Percentiles rank a stretch among this genome's conserved stretches.
phyloP scores from a whole-genome alignment of 2,888 invertebrate species.

The Leucophenga montana region DNA sequence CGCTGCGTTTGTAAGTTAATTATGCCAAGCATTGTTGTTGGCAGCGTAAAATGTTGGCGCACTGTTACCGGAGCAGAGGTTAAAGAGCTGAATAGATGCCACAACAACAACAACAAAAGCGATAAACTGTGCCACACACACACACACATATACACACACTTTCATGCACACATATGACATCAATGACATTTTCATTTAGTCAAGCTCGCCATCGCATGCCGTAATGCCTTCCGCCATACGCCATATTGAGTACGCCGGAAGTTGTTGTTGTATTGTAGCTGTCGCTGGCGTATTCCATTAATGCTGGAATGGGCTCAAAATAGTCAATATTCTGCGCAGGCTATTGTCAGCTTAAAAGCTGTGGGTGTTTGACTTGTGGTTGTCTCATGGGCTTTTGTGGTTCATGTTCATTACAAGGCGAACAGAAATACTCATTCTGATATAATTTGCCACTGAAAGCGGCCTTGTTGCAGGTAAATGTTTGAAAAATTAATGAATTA shows the following conservation, averaged over 20 bases:
- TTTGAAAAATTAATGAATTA: neutral
- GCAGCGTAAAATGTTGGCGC: slow-evolving; percentile 25
- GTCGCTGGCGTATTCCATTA: neutral
- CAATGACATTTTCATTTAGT: slow-evolving; percentile 34
- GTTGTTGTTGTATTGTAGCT: neutral
- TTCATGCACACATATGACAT: neutral
- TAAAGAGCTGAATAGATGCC: slow-evolving; percentile 5
- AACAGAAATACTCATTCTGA: neutral
- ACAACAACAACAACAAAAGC: slow-evolving; percentile 30
- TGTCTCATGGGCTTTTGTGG: slow-evolving; percentile 22
- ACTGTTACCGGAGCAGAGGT: neutral
- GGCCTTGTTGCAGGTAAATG: neutral
- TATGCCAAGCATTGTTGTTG: slow-evolving; percentile 43
- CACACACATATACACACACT: neutral
- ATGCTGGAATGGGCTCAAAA: slow-evolving; percentile 31
- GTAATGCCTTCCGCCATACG: no score
- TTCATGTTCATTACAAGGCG: slow-evolving; percentile 8
- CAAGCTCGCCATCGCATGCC: slow-evolving; percentile 4
- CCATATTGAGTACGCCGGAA: no score
- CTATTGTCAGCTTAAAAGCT: slow-evolving; percentile 36
- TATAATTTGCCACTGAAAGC: neutral
- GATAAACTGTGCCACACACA: slow-evolving; percentile 25
- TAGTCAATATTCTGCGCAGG: slow-evolving; percentile 36
- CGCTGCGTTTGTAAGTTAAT: slow-evolving; percentile 47
- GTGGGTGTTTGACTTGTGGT: slow-evolving; percentile 34